phyloP scores from a whole-genome alignment of 2,113 vertebrate genomes.

The Gambusia holbrooki region DNA sequence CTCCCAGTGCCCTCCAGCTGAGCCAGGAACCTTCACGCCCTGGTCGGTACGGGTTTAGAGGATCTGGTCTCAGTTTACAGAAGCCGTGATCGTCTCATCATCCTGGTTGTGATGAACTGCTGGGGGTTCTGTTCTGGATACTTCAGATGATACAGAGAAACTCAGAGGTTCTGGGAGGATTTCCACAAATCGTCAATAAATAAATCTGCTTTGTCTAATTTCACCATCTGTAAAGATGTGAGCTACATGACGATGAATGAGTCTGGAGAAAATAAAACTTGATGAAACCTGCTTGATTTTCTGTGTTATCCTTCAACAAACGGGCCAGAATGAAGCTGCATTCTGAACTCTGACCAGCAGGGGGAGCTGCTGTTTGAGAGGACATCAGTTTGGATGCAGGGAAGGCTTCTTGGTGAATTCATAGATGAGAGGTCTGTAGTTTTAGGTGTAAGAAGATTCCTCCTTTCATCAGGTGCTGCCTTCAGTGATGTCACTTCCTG shows the following conservation, averaged over 20 bases:
- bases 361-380: too few relatives aligned
- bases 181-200: not conserved
- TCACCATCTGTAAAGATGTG: not conserved
- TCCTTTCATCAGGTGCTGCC: too few relatives aligned
- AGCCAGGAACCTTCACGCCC: slow-evolving; percentile 21
- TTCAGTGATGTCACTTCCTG: too few relatives aligned
- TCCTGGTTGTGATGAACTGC: not conserved
- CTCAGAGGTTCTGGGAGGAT: not conserved
- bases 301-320: not conserved
- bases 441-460: too few relatives aligned
- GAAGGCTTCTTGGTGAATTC: too few relatives aligned
- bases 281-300: not conserved
- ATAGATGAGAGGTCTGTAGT: too few relatives aligned
- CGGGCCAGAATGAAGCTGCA: too few relatives aligned
- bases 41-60: slow-evolving; percentile 33
- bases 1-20: slow-evolving; percentile 26
- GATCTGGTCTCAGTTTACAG: too few relatives aligned
- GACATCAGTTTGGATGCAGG: too few relatives aligned
- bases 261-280: slow-evolving; percentile 16
- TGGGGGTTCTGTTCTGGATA: not conserved
- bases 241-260: not conserved
- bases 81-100: not conserved
- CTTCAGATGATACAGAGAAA: not conserved
- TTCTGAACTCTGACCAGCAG: too few relatives aligned
- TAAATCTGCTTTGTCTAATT: not conserved